phyloP scores from a whole-genome alignment of 1,140 invertebrate species.

The Drosophila lacteicornis region DNA sequence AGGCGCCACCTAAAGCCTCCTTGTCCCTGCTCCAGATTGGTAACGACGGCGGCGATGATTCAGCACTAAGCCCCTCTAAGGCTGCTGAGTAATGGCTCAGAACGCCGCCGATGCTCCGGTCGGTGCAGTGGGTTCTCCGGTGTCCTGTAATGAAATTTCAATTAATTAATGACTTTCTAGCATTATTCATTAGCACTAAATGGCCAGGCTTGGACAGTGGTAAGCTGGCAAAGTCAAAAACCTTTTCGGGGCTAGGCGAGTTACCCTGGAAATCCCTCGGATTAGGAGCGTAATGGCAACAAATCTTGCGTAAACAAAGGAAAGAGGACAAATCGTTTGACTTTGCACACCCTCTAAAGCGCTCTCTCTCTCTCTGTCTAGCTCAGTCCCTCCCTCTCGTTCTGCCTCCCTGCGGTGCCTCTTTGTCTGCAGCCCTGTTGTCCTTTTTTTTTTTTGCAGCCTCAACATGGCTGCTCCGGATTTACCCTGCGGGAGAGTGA shows the following conservation, averaged over 20 bases:
- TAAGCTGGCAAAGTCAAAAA: slow-evolving; percentile 77
- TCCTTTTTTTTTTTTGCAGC: slow-evolving; percentile 58
- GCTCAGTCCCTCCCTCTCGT: slow-evolving; percentile 16
- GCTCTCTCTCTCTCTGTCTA: slow-evolving; percentile 14
- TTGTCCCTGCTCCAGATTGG: slow-evolving; percentile 44
- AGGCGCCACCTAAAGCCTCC: slow-evolving; percentile 68
- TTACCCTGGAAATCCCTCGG: slow-evolving; percentile 59
- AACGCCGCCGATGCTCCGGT: slow-evolving; percentile 14
- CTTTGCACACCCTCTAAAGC: slow-evolving; percentile 51
- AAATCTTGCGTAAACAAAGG: slow-evolving; percentile 83
- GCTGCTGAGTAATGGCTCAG: slow-evolving; percentile 48
- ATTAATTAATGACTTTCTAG: slow-evolving; percentile 81
- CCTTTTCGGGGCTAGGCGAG: slow-evolving; percentile 63
- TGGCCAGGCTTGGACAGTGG: slow-evolving; percentile 33
- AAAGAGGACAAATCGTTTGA: slow-evolving; percentile 59
- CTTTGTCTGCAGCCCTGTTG: slow-evolving; percentile 55
- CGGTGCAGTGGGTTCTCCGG: slow-evolving; percentile 3
- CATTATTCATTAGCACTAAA: slow-evolving; percentile 78
- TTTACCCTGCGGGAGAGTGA: slow-evolving; percentile 22
- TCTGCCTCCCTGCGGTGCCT: slow-evolving; percentile 51
- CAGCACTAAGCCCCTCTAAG: slow-evolving; percentile 42
- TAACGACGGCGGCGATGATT: slow-evolving; percentile 41
- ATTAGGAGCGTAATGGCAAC: slow-evolving; percentile 78
- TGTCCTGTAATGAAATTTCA: slow-evolving; percentile 65
- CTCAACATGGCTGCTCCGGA: slow-evolving; percentile 61